Percentiles rank a stretch among this genome's conserved stretches.
These are phyloP conservation scores for Tribolium castaneum DNA, from an alignment of 1,140 invertebrate genomes.

Conservation along the genomic window DNA sequence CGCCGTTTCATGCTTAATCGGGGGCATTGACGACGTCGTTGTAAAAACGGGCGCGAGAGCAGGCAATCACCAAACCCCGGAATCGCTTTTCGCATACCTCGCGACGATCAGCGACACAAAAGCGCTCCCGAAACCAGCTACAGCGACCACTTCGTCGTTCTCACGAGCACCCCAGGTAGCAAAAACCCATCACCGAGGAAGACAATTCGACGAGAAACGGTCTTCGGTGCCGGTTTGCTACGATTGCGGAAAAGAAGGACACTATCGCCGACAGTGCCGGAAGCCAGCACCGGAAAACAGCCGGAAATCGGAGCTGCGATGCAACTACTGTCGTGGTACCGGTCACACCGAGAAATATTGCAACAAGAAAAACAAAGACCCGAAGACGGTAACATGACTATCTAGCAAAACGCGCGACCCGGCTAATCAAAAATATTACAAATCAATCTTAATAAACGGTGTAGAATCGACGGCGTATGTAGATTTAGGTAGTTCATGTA, in stretches of 20 bases:
- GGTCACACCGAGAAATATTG: background rate
- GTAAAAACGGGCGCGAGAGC: slow-evolving; percentile 43
- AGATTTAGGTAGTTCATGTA: background rate
- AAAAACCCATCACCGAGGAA: too few species aligned
- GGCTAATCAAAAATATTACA: background rate
- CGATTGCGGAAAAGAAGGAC: too few species aligned
- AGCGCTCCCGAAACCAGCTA: background rate
- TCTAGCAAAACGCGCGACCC: background rate
- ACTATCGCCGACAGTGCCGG: too few species aligned
- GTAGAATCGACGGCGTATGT: background rate
- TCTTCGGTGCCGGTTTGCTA: too few species aligned
- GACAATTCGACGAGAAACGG: too few species aligned
- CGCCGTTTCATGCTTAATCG: slow-evolving; percentile 59
- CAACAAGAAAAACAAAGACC: background rate
- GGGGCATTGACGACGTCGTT: slow-evolving; percentile 47
- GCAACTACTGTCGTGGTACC: too few species aligned
- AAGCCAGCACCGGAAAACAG: too few species aligned
- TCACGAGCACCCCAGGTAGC: too few species aligned
- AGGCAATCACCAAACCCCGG: slow-evolving; percentile 43
- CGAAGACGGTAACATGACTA: background rate
- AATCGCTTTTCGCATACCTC: slow-evolving; percentile 38
- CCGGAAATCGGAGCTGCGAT: too few species aligned
- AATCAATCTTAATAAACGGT: background rate
- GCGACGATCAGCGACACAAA: background rate
- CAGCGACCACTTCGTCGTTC: background rate